Conservation (phyloP, 2,888 invertebrate species). For the Carcina quercana region DNA sequence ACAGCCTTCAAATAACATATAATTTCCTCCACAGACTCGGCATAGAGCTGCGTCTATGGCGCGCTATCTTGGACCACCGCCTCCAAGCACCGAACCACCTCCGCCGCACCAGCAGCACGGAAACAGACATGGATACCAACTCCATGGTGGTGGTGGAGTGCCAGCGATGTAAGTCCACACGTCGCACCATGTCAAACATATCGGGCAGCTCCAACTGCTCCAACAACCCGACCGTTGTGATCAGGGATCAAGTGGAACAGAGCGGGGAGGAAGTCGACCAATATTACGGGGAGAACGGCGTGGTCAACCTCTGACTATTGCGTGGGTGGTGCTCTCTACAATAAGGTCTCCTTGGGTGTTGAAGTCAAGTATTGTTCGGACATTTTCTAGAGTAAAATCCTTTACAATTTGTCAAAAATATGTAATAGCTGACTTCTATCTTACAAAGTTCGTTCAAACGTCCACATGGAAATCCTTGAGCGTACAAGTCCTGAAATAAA, state of each 20-base stretch:
- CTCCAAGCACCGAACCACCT: conserved; percentile 34
- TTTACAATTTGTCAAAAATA: not conserved
- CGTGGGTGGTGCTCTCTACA: conserved; percentile 73
- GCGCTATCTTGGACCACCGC: conserved; percentile 80
- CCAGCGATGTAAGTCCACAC: conserved; percentile 43
- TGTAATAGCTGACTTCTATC: not conserved
- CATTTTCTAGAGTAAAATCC: not conserved
- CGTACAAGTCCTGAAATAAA: not conserved
- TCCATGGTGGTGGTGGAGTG: conserved; percentile 65
- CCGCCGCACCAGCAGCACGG: conserved; percentile 56
- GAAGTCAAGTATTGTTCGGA: no score
- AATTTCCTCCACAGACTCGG: conserved; percentile 81
- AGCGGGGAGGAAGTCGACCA: conserved; percentile 40
- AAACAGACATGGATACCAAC: conserved; percentile 61
- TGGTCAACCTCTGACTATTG: conserved; percentile 60
- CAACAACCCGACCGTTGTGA: conserved; percentile 53
- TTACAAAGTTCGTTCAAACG: not conserved
- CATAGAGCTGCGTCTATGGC: conserved; percentile 89
- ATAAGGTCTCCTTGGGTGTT: conserved; percentile 24
- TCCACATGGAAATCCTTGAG: not conserved
- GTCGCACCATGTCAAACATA: conserved; percentile 31
- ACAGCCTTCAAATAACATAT: no score
- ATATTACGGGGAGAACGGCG: conserved; percentile 44
- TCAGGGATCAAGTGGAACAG: conserved; percentile 31
- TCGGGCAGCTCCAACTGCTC: conserved; percentile 27